These are phyloP conservation scores for Luffia ferchaultella DNA, from an alignment of 2,888 invertebrate genomes.

Conservation along the genomic window DNA sequence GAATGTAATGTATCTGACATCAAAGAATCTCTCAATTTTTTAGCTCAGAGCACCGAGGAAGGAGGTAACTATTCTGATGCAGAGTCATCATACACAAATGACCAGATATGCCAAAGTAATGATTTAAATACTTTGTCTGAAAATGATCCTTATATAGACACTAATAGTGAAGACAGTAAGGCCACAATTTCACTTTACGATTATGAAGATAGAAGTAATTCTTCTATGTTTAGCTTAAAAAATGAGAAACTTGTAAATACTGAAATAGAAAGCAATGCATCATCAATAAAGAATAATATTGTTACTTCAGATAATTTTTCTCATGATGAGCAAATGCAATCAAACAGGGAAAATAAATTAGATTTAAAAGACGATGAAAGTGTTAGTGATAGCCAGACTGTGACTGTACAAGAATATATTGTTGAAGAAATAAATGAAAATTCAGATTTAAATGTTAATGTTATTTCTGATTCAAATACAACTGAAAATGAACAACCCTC, in stretches of 20 bases:
- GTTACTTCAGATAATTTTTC: not conserved
- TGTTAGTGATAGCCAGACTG: constrained; percentile 14
- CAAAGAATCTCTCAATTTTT: constrained; percentile 26
- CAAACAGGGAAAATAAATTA: constrained; percentile 6
- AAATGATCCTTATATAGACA: constrained; percentile 39
- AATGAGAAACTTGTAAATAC: constrained; percentile 42
- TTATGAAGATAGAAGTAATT: constrained; percentile 50
- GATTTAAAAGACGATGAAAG: constrained; percentile 31
- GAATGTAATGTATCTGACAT: constrained; percentile 20
- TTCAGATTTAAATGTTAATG: not conserved
- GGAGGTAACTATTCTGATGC: constrained; percentile 37
- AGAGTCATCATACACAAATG: constrained; percentile 34
- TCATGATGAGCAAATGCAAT: not conserved
- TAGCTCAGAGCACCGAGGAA: constrained; percentile 20
- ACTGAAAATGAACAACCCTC: not conserved
- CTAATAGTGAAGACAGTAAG: constrained; percentile 50
- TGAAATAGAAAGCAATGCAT: constrained; percentile 10
- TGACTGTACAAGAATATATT: not conserved
- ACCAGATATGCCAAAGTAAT: constrained; percentile 35
- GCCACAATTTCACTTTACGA: constrained; percentile 43
- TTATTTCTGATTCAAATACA: too few relatives aligned
- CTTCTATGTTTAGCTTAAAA: constrained; percentile 42
- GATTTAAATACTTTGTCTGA: constrained; percentile 32
- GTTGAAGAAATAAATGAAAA: not conserved
- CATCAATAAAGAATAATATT: not conserved